These are phyloP conservation scores for Drepana arcuata DNA, from an alignment of 1,140 invertebrate genomes.

Conservation along the genomic window DNA sequence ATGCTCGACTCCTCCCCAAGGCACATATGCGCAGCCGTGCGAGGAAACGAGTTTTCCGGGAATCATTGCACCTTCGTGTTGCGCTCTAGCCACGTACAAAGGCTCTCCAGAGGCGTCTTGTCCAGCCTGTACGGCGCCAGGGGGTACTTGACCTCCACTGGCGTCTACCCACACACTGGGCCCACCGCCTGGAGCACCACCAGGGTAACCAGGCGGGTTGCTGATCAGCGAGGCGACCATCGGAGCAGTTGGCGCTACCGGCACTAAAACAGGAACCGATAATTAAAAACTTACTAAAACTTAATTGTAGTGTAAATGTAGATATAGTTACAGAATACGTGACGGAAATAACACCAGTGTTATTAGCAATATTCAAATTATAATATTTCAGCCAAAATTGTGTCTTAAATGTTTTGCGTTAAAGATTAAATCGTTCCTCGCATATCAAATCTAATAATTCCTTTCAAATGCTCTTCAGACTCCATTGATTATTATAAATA, in stretches of 20 bases:
- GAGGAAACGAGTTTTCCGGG: conserved; percentile 84
- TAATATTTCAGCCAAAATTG: too few relatives aligned
- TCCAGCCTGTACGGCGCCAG: conserved; percentile 81
- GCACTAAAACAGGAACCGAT: conserved; percentile 4
- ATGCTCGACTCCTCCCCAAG: conserved; percentile 86
- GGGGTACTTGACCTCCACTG: conserved; percentile 77
- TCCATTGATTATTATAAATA: too few relatives aligned
- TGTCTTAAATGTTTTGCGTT: too few relatives aligned
- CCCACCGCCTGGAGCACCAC: conserved; percentile 31
- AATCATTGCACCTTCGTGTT: conserved; percentile 81
- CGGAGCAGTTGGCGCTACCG: conserved; percentile 69
- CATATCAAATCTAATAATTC: too few relatives aligned
- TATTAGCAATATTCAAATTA: too few relatives aligned
- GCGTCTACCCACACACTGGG: conserved; percentile 77
- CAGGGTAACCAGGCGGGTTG: conserved; percentile 43
- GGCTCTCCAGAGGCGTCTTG: conserved; percentile 79
- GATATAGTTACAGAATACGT: too few relatives aligned
- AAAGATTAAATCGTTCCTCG: too few relatives aligned
- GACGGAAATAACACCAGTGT: too few relatives aligned
- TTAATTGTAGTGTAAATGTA: too few relatives aligned
- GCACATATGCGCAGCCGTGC: conserved; percentile 81
- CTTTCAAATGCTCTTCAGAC: too few relatives aligned
- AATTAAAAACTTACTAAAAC: too few relatives aligned
- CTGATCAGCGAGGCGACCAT: conserved; percentile 37
- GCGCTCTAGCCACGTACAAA: conserved; percentile 80